Percentiles rank a stretch among this genome's conserved stretches.
Conservation (phyloP, 2,797 vertebrate genomes). For the Gouania willdenowi region DNA sequence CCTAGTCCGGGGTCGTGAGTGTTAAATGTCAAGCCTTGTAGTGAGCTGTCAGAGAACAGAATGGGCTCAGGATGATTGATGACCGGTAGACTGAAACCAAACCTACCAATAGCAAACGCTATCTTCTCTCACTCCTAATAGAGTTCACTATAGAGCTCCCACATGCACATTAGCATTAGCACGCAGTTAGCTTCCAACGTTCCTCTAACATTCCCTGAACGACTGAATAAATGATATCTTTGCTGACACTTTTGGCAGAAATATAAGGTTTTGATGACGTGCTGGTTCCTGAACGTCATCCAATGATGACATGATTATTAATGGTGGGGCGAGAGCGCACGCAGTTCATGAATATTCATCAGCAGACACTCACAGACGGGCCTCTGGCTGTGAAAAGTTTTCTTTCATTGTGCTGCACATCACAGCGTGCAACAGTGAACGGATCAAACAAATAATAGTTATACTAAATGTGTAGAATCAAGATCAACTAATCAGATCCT, state of each 20-base stretch:
- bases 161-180: conserved; percentile 12
- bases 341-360: conserved; percentile 93
- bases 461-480: too few relatives aligned
- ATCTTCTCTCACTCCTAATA: conserved; percentile 77
- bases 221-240: too few relatives aligned
- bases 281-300: too few relatives aligned
- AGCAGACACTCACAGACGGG: conserved; percentile 86
- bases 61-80: conserved; percentile 99
- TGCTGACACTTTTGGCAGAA: conserved; percentile 17
- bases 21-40: conserved; percentile 99
- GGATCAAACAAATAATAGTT: too few relatives aligned
- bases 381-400: conserved; percentile 69
- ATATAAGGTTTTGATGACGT: conserved; percentile 13
- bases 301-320: conserved; percentile 97
- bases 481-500: too few relatives aligned
- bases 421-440: too few relatives aligned
- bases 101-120: conserved; percentile 95
- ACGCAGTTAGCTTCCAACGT: conserved; percentile 54
- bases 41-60: conserved; percentile 99
- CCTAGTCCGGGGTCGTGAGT: conserved; percentile 91
- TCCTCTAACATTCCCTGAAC: too few relatives aligned
- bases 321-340: conserved; percentile 84
- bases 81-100: conserved; percentile 98
- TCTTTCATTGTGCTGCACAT: too few relatives aligned
- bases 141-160: conserved; percentile 81